These are phyloP conservation scores for Fragum fragum DNA, from an alignment of 2,888 invertebrate species.

Conservation along the genomic window DNA sequence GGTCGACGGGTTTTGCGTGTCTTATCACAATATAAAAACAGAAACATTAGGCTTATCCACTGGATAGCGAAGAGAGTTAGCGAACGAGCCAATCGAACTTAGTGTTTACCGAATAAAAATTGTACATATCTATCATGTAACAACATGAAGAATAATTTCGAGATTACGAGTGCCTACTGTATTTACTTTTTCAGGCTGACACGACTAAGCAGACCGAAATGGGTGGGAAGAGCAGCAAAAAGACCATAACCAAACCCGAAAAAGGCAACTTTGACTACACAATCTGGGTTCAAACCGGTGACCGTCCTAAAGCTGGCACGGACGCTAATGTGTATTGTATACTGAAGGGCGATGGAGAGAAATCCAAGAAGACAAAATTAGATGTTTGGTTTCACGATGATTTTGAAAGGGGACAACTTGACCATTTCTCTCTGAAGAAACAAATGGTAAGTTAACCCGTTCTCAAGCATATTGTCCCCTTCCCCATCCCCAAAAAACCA, in stretches of 20 bases:
- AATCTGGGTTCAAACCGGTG: slow-evolving; percentile 86
- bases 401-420: slow-evolving; percentile 69
- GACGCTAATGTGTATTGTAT: slow-evolving; percentile 86
- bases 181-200: background rate
- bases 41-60: no score
- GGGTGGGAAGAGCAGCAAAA: slow-evolving; percentile 19
- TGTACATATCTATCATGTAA: no score
- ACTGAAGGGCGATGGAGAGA: slow-evolving; percentile 84
- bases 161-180: no score
- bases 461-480: no score
- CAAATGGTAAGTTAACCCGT: slow-evolving; percentile 36
- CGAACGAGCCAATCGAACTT: no score
- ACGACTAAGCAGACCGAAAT: background rate
- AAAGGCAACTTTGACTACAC: slow-evolving; percentile 48
- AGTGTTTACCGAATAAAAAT: no score
- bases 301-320: slow-evolving; percentile 84
- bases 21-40: no score
- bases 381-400: slow-evolving; percentile 80
- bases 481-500: no score
- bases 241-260: background rate
- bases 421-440: slow-evolving; percentile 61
- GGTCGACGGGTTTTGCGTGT: no score
- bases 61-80: no score
- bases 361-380: slow-evolving; percentile 81
- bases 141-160: no score